Conservation (phyloP, 2,113 vertebrate species). For the Ictalurus furcatus region DNA sequence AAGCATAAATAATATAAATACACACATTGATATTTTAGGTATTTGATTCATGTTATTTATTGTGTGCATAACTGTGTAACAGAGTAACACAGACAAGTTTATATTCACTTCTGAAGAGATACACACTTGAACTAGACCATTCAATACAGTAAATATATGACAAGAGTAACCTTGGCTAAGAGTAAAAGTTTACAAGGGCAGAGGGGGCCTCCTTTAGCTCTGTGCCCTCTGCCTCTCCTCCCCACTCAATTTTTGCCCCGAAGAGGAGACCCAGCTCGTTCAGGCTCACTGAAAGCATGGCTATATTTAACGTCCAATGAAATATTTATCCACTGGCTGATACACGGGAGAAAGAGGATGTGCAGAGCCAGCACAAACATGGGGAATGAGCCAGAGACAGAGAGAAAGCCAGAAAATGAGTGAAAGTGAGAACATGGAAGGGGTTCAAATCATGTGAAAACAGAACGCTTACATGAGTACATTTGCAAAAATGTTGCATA, state of each 20-base stretch:
- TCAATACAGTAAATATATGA: conserved; percentile 43
- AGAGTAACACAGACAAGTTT: conserved; percentile 26
- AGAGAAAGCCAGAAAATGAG: conserved; percentile 9
- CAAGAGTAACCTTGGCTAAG: conserved; percentile 45
- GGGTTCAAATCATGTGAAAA: neutral
- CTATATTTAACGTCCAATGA: conserved; percentile 60
- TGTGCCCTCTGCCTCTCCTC: conserved; percentile 37
- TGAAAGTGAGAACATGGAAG: conserved; percentile 16
- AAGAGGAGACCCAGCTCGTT: conserved; percentile 40
- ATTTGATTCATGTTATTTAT: conserved; percentile 2
- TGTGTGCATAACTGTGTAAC: neutral
- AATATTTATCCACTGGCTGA: conserved; percentile 56
- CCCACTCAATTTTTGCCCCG: conserved; percentile 35
- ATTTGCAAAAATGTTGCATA: neutral
- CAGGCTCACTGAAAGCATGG: conserved; percentile 44
- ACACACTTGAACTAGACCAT: conserved; percentile 21
- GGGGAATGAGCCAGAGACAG: conserved; percentile 34
- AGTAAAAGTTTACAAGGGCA: conserved; percentile 29
- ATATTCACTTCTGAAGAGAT: neutral
- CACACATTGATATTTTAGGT: conserved; percentile 1
- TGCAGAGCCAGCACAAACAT: conserved; percentile 57
- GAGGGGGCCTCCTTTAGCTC: conserved; percentile 42
- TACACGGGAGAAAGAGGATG: conserved; percentile 52
- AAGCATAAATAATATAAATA: conserved; percentile 32
- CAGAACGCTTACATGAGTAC: neutral